Evolutionary conservation across 2,888 invertebrate species (phyloP).

Genomic region (Hydraecia micacea): DNA sequence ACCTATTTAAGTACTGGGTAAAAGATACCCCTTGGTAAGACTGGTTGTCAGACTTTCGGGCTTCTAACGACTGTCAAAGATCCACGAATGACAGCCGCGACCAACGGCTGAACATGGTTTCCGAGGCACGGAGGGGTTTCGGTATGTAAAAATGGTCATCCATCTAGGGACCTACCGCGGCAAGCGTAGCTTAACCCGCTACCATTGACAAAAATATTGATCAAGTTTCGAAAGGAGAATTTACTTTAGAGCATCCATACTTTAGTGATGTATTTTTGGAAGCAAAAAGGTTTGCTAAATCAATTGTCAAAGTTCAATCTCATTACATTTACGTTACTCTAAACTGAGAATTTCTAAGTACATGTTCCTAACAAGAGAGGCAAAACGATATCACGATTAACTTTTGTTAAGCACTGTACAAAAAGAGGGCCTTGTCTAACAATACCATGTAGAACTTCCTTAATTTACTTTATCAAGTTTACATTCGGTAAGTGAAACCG

Average conservation of each 20-base stretch:
- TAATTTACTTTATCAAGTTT: slow-evolving; percentile 52
- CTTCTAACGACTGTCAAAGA: not conserved
- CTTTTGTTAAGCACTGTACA: slow-evolving; percentile 46
- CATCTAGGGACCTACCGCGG: not conserved
- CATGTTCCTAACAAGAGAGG: slow-evolving; percentile 32
- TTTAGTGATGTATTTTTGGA: not conserved
- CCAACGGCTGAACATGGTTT: not conserved
- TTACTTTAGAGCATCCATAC: not conserved
- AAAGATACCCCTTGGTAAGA: not conserved
- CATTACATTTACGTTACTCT: slow-evolving; percentile 28
- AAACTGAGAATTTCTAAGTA: slow-evolving; percentile 21
- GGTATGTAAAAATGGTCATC: not conserved
- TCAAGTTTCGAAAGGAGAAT: slow-evolving; percentile 10
- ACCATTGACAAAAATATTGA: not conserved
- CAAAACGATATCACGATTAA: slow-evolving; percentile 48
- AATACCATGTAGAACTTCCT: slow-evolving; percentile 46
- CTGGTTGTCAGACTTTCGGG: not conserved
- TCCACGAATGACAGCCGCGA: not conserved
- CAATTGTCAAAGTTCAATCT: slow-evolving; percentile 32
- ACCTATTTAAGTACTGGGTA: not conserved
- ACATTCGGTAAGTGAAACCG: slow-evolving; percentile 19
- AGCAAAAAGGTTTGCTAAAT: slow-evolving; percentile 14
- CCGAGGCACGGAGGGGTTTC: too few relatives aligned
- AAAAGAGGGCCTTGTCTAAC: slow-evolving; percentile 37
- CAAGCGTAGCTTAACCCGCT: too few relatives aligned